These are phyloP conservation scores for Neoitamus cyanurus DNA, from an alignment of 2,888 invertebrate species.

Conservation along the genomic window DNA sequence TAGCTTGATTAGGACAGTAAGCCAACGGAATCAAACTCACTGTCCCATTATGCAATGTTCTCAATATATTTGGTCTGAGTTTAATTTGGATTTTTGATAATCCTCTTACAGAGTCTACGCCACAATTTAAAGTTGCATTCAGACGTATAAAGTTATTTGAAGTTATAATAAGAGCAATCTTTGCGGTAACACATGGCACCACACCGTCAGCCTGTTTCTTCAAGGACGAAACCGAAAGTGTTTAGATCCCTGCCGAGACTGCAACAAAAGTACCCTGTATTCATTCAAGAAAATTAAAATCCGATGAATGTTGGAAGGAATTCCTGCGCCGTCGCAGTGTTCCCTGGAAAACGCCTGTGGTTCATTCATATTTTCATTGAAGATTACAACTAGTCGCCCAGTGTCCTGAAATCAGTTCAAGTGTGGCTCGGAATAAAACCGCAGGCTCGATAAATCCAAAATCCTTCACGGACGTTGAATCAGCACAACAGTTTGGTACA, in stretches of 20 bases:
- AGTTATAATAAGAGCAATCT: too few species aligned
- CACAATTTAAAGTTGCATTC: too few species aligned
- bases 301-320: neutral
- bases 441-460: neutral
- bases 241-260: neutral
- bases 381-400: neutral
- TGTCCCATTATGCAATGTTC: too few species aligned
- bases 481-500: neutral
- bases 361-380: neutral
- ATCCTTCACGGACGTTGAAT: neutral
- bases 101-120: too few species aligned
- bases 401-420: neutral
- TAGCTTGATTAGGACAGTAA: too few species aligned
- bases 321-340: neutral
- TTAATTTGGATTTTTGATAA: too few species aligned
- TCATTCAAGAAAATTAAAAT: neutral
- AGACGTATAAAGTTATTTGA: too few species aligned
- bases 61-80: too few species aligned
- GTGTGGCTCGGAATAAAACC: neutral
- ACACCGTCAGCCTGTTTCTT: too few species aligned
- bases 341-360: neutral
- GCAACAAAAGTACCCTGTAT: neutral
- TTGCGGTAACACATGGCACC: too few species aligned
- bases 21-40: too few species aligned
- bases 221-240: neutral